phyloP scores from a whole-genome alignment of 1,140 invertebrate species.

The Pinna nobilis region DNA sequence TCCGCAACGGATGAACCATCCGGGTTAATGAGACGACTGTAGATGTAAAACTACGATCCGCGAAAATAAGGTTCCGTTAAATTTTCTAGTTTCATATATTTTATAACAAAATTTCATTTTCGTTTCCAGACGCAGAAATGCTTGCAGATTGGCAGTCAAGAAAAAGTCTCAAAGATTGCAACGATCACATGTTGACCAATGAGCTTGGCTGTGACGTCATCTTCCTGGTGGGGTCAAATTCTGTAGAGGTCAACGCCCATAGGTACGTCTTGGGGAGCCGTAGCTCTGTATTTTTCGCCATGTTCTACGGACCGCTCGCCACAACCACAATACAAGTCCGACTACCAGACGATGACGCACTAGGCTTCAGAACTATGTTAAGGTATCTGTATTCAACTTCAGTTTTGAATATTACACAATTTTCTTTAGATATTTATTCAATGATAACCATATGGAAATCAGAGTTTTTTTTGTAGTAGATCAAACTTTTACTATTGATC shows the following conservation, averaged over 20 bases:
- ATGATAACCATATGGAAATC: too few species aligned
- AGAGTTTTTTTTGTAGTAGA: too few species aligned
- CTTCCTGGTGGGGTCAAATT: slow-evolving; percentile 41
- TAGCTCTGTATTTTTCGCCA: slow-evolving; percentile 87
- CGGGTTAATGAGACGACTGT: too few species aligned
- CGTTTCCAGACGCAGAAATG: too few species aligned
- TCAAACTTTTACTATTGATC: too few species aligned
- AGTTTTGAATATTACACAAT: not conserved
- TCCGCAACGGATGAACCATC: too few species aligned
- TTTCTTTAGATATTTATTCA: not conserved
- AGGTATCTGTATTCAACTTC: slow-evolving; percentile 15
- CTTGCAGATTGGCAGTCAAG: slow-evolving; percentile 39
- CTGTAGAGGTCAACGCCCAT: slow-evolving; percentile 84
- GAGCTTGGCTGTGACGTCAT: slow-evolving; percentile 52
- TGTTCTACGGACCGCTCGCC: slow-evolving; percentile 83
- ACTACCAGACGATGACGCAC: slow-evolving; percentile 32
- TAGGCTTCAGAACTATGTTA: slow-evolving; percentile 19
- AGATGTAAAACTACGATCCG: too few species aligned
- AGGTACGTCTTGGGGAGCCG: slow-evolving; percentile 87
- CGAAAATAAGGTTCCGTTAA: too few species aligned
- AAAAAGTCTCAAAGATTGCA: slow-evolving; percentile 38
- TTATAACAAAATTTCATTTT: too few species aligned
- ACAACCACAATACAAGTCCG: slow-evolving; percentile 68
- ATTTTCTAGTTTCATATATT: too few species aligned
- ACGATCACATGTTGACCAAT: slow-evolving; percentile 45